phyloP scores from a whole-genome alignment of 2,888 invertebrate genomes.

The Julus scanicus region DNA sequence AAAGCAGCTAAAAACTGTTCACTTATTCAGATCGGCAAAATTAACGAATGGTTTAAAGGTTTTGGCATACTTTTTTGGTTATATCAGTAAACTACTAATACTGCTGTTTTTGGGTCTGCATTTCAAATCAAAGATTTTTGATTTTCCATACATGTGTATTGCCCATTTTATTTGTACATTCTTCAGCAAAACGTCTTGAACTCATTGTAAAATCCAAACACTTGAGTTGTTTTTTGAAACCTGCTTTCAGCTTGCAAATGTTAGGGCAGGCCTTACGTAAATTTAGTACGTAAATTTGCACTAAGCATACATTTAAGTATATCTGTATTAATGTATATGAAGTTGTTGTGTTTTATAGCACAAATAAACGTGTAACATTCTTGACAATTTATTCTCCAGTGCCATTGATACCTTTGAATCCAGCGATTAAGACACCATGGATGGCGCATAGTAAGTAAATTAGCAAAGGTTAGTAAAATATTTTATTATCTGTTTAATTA shows the following conservation, averaged over 20 bases:
- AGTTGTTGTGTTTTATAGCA: conserved; percentile 47
- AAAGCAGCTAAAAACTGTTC: conserved; percentile 4
- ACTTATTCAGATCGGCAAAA: neutral
- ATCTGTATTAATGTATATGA: conserved; percentile 44
- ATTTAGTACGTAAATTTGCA: conserved; percentile 42
- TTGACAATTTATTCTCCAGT: neutral
- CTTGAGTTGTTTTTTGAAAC: neutral
- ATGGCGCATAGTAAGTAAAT: too few species aligned
- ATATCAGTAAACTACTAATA: neutral
- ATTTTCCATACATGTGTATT: neutral
- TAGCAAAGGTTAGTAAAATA: too few species aligned
- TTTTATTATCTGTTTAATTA: too few species aligned
- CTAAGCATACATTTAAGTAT: conserved; percentile 16
- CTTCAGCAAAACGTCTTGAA: neutral
- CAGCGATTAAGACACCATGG: neutral
- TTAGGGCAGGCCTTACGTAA: conserved; percentile 48
- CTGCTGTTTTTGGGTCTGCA: neutral
- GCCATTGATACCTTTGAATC: neutral
- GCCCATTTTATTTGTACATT: neutral
- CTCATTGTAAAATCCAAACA: neutral
- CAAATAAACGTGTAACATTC: conserved; percentile 27
- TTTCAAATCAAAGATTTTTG: neutral
- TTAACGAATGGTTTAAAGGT: neutral
- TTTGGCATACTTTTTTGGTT: neutral
- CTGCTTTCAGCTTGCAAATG: conserved; percentile 2